Conservation (phyloP, 64 coral and sea anemone species). For the Cladopsammia gracilis region DNA sequence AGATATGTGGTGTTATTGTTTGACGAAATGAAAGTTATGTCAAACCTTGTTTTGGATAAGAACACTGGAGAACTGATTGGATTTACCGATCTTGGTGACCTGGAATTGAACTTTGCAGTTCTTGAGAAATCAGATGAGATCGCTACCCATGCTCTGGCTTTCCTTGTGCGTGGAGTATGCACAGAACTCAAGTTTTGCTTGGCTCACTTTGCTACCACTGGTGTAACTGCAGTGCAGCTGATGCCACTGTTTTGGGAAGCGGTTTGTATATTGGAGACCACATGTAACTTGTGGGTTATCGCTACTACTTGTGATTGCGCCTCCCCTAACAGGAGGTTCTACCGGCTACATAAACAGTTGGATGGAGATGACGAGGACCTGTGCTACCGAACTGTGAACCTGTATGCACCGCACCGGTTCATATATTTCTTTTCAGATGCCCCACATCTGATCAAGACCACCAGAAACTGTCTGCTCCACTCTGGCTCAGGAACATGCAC, state of each 20-base stretch:
- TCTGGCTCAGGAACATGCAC: constrained; percentile 28
- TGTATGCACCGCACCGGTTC: no score
- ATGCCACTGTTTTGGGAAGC: no score
- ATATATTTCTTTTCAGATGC: no score
- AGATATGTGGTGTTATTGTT: neutral
- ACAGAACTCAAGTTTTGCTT: no score
- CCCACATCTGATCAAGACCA: constrained; percentile 6
- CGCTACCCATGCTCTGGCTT: neutral
- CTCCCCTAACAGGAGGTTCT: no score
- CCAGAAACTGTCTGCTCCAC: no score
- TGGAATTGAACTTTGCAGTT: constrained; percentile 7
- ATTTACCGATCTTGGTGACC: constrained; percentile 9
- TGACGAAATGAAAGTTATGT: neutral
- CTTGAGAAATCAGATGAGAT: neutral
- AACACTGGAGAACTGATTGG: neutral
- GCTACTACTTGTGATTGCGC: no score
- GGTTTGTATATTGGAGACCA: no score
- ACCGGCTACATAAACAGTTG: no score
- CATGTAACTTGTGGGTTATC: neutral
- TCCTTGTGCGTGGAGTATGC: neutral
- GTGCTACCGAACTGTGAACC: no score
- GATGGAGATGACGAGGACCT: no score
- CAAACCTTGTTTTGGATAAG: constrained; percentile 19
- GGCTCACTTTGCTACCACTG: constrained; percentile 13
- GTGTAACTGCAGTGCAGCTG: neutral